Evolutionary conservation across 1,140 invertebrate genomes (phyloP).

Genomic region (Geopemphigus sp.): DNA sequence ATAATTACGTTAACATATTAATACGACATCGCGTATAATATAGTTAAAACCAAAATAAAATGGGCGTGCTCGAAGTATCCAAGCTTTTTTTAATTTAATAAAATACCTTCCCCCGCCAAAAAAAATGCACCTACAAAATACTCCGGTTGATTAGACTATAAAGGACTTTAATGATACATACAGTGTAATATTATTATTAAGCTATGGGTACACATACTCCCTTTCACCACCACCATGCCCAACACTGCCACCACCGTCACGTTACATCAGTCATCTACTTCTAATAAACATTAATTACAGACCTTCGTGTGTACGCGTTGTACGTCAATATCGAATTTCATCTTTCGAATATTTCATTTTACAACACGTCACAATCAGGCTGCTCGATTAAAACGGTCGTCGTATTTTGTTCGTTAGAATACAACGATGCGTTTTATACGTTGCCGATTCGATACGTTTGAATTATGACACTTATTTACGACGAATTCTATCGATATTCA

Average conservation of each 20-base stretch:
- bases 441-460: too few species aligned
- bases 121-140: background rate
- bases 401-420: background rate
- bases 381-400: background rate
- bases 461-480: too few species aligned
- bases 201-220: too few species aligned
- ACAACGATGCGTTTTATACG: background rate
- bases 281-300: conserved; percentile 16
- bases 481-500: too few species aligned
- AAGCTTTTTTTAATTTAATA: conserved; percentile 1
- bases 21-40: too few species aligned
- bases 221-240: too few species aligned
- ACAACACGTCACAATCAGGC: background rate
- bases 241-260: too few species aligned
- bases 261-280: conserved; percentile 11
- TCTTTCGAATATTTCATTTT: conserved; percentile 1
- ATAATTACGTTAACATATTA: too few species aligned
- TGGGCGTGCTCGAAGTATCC: background rate
- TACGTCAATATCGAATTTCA: conserved; percentile 18
- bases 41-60: background rate
- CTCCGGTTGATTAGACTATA: conserved; percentile 9
- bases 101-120: background rate
- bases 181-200: background rate
- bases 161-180: background rate
- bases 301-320: conserved; percentile 2